Evolutionary conservation across 2,888 invertebrate species (phyloP), one percentile per base, ranked within the genome.

Genomic region (Eupithecia subfuscata): DNA sequence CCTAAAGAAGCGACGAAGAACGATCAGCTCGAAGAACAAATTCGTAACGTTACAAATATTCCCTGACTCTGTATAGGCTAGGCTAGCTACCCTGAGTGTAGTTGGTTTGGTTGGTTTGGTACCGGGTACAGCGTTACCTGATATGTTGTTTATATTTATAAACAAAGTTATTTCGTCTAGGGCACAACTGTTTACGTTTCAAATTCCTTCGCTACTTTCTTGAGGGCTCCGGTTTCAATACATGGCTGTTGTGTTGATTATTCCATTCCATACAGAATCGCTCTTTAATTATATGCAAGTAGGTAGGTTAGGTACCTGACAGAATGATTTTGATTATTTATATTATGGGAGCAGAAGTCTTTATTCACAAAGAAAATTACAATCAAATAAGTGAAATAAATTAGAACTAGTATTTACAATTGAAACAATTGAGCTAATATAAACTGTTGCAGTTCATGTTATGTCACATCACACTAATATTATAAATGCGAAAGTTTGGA

Each of bases 131-230:
- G 22, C 14, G 73, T 60, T 34, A 74, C 30, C 30, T 43, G 74
- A 74, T 74, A 70, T 52, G 1, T 12, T 64, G 34, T 60, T 14
- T 60, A 60, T 25, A 14, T 60, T 22, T 56, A 56, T 56, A 71
- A 69, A 71, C 71, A 68, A 1, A 56, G 45, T 48, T 71, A 69
- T 75, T 71, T 71, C 52, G 75, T 75, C 75, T 75, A 75, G 25
- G 30, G 52, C 34, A 60, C 60, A 16, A 52, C 40, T 75, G 71
- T 75, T 75, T 71, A 30, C 34, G 40, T 69, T 71, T n/a, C 16
- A 71, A 75, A 75, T 75, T 60, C 75, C 71, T 52, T 22, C 40
- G n/a, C 40, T 14, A 48, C 37, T 73, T 25, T 48, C 37, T 70
- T 67, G 40, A 5, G 6, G 40, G n/a, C 18, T 68, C 5, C 43